These are phyloP conservation scores for Squalus acanthias DNA, from an alignment of 2,797 vertebrate genomes.

Conservation along the genomic window DNA sequence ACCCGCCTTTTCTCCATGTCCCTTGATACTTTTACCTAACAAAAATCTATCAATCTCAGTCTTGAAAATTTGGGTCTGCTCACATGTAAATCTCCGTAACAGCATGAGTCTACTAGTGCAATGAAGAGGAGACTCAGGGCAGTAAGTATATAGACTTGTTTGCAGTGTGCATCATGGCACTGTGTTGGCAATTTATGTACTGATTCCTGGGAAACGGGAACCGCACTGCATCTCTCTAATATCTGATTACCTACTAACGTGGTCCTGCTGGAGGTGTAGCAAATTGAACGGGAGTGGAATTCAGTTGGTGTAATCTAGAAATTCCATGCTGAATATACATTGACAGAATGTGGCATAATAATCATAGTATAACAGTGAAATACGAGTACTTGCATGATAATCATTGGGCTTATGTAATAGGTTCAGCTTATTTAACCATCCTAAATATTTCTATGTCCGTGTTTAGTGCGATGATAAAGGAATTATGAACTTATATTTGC, in stretches of 20 bases:
- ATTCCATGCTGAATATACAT: not conserved
- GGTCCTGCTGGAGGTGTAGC: not conserved
- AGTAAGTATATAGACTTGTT: not conserved
- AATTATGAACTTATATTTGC: not conserved
- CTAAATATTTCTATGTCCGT: not conserved
- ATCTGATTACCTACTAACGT: not conserved
- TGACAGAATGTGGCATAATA: not conserved
- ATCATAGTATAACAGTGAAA: not conserved
- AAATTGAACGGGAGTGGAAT: not conserved
- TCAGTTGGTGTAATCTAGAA: not conserved
- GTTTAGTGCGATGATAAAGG: not conserved
- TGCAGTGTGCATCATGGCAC: not conserved
- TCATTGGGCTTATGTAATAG: not conserved
- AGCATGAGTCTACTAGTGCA: not conserved
- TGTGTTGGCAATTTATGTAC: not conserved
- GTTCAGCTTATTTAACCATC: not conserved
- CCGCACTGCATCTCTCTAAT: not conserved
- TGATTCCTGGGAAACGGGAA: not conserved
- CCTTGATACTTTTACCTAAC: not conserved
- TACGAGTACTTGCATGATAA: not conserved
- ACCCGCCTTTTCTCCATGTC: not conserved
- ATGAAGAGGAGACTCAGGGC: not conserved
- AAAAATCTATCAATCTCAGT: not conserved
- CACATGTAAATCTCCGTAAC: not conserved
- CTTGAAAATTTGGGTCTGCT: not conserved